Evolutionary conservation across 2,113 vertebrate genomes (phyloP), one percentile per base, ranked within the genome.

Genomic region (Ariopsis seemanni): DNA sequence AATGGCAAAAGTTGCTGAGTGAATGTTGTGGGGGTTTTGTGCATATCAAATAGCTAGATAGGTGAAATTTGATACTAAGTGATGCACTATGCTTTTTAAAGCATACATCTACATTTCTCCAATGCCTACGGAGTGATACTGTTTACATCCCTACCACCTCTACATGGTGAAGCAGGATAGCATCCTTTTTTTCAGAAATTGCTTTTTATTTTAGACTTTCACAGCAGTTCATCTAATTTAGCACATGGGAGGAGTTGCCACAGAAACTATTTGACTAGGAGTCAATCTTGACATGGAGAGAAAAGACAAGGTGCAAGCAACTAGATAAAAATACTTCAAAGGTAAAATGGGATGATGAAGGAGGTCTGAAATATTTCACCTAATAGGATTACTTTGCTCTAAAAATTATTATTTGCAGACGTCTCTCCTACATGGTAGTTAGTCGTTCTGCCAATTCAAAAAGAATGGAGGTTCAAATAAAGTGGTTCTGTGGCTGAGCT

Each of bases 281-380:
- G 78, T 85, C 78, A 83, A 77, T 86, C 84, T 83, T 57, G 60
- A 86, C 80, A 87, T 84, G 81, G 58, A 80, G 8, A 62, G 72
- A 89, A 27, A 87, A 72, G 50, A 71, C 62, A 85, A 85, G 88
- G 86, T 83, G 83, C 67, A 75, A 86, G 34, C 67, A 74, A 89
- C 83, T 65, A 75, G 69, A 87, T 81, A 65, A 75, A 86, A 86
- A 87, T 90, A 87, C 91, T 90, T 93, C 92, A 91, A 91, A 92
- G 87, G 90, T 88, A 82, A 89, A 88, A 71, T 67, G 57, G 81
- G 85, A 89, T 77, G 90, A 88, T 74, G 17, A 89, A 78, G 58
- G 82, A 74, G 52, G 78, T 57, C 84, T 85, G 83, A 87, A 87
- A 90, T 79, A 88, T 90, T 90, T 87, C 25, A 60, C 85, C 82